Evolutionary conservation across 2,113 vertebrate species (phyloP), one percentile per base, ranked within the genome.

Genomic region (Clinocottus analis): DNA sequence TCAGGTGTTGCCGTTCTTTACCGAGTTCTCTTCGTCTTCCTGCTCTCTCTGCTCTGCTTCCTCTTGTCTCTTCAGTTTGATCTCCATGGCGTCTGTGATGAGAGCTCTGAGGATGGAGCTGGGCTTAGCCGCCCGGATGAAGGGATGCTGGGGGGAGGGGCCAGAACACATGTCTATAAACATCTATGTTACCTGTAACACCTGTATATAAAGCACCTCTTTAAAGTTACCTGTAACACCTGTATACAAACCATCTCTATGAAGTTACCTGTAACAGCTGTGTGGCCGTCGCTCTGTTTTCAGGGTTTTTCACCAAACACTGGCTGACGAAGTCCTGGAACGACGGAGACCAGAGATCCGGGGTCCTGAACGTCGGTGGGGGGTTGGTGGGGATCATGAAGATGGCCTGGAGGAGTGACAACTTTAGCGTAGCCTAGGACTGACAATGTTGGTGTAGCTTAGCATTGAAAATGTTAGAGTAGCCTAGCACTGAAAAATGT

Each of bases 351-450:
- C 97, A 99, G 4, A 92, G 82, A 41, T 97, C 96, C 0, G 96
- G 96, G 5, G 95, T 97, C 39, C 96, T 93, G 85, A 98, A 97
- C 0, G 95, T 97, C 0, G 97, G 97, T 2, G 97, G 96, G 0
- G 97, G 97, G 69, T 98, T 99, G 77, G 96, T 97, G 17, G 97
- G 97, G 90, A 99, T 99, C 97, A 99, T 98, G 87, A 99, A 98
- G 89, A 99, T 99, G 21, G 97, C 97, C 97, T 99, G 77, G 66
- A 79, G 35, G 47, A 89, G 47, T 11, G 33, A 41, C 39, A 41
- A 41, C 13, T 10, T 41, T 41, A 41, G 39, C 39, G 39, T 41
- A 41, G 39, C 39, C 3, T 41, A 41, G 39, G 11, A 41, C 39
- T 0, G 39, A 41, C 39, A 12, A 41, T 41, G 39, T 41, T 41